Percentiles rank a stretch among this genome's conserved stretches.
These are phyloP conservation scores for Diarsia dahlii DNA, from an alignment of 2,888 invertebrate genomes.

Conservation along the genomic window DNA sequence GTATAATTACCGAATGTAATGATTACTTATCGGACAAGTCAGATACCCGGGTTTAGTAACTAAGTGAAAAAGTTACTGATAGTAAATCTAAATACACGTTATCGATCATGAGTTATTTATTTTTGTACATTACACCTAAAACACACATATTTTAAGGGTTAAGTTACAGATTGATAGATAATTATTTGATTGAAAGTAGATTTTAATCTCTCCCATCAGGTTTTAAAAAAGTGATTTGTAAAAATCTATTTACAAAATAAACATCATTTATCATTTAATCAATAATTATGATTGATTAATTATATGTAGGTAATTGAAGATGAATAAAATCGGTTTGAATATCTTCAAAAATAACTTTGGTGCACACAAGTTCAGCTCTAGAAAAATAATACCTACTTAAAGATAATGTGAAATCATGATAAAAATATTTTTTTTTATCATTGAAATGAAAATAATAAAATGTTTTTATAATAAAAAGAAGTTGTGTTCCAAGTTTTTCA, in stretches of 20 bases:
- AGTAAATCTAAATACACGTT: not conserved
- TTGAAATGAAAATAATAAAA: not conserved
- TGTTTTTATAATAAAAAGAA: not conserved
- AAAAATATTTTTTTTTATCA: not conserved
- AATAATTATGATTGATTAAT: too few species aligned
- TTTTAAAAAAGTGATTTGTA: too few species aligned
- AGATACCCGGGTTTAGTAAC: not conserved
- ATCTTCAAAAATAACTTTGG: not conserved
- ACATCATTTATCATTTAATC: too few species aligned
- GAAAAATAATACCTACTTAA: not conserved
- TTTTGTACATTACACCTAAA: not conserved
- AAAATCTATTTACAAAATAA: too few species aligned
- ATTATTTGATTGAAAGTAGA: not conserved
- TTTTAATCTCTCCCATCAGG: not conserved
- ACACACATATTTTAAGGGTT: not conserved
- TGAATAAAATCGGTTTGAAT: not conserved
- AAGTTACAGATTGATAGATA: not conserved
- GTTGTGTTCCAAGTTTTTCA: not conserved
- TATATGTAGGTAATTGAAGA: not conserved
- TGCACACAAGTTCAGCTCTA: not conserved
- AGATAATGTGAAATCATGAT: not conserved
- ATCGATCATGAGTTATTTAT: not conserved
- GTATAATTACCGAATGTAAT: not conserved
- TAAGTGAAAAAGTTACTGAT: not conserved
- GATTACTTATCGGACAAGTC: slow-evolving; percentile 5